A percentile compares a stretch with the other conserved stretches of the same genome.
phyloP scores from a whole-genome alignment of 2,888 invertebrate species.

The Cyclophora albipunctata region DNA sequence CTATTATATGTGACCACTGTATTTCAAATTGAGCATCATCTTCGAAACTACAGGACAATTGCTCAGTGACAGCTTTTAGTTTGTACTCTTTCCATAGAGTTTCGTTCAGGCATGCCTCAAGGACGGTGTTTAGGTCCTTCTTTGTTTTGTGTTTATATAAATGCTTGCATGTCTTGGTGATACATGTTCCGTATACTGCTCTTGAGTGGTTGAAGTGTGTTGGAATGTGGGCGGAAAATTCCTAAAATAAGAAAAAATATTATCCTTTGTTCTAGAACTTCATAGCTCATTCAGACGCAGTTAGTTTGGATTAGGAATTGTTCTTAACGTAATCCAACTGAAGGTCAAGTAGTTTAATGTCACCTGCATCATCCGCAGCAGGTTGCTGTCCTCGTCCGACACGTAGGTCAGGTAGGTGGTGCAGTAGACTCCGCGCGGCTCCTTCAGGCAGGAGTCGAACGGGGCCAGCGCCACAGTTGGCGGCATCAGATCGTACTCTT shows the following conservation, averaged over 20 bases:
- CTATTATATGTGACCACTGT: conserved; percentile 35
- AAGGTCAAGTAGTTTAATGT: too few relatives aligned
- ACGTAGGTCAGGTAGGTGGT: too few relatives aligned
- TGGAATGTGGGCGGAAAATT: conserved; percentile 40
- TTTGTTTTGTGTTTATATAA: conserved; percentile 18
- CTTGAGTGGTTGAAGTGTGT: conserved; percentile 57
- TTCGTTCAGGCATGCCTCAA: conserved; percentile 50
- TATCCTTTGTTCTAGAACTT: too few relatives aligned
- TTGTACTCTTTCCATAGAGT: conserved; percentile 38
- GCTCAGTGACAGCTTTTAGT: conserved; percentile 34
- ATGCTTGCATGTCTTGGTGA: conserved; percentile 37
- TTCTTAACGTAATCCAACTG: too few relatives aligned
- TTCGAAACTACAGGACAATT: conserved; percentile 41
- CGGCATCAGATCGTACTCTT: too few relatives aligned
- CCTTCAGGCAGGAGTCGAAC: too few relatives aligned
- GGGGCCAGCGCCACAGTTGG: too few relatives aligned
- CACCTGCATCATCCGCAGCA: too few relatives aligned
- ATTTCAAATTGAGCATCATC: conserved; percentile 22
- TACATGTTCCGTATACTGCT: conserved; percentile 51
- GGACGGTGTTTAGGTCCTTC: conserved; percentile 28
- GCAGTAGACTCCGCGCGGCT: too few relatives aligned
- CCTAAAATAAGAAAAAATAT: conserved; percentile 29
- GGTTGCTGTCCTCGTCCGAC: too few relatives aligned
- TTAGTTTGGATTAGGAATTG: too few relatives aligned
- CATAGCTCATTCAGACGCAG: too few relatives aligned